These are phyloP conservation scores for Heliconius hortense DNA, from an alignment of 2,888 invertebrate species.

Conservation along the genomic window DNA sequence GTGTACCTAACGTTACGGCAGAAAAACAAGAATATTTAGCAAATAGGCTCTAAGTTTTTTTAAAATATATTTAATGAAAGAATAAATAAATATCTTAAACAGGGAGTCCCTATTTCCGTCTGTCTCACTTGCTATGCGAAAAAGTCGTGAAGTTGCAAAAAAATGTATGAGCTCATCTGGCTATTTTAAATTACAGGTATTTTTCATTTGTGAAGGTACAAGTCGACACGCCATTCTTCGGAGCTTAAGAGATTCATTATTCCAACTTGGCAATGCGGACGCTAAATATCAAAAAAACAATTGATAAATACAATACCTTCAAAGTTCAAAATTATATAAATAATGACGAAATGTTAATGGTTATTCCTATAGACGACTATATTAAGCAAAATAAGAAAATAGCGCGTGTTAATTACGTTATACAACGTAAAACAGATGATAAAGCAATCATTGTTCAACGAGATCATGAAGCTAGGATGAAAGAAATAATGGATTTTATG, in stretches of 20 bases:
- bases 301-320: background rate
- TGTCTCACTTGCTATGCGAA: too few species aligned
- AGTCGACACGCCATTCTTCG: background rate
- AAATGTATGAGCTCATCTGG: background rate
- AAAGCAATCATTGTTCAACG: constrained; percentile 22
- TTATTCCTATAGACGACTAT: background rate
- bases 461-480: constrained; percentile 45
- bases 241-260: background rate
- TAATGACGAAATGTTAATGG: background rate
- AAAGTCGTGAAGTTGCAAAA: too few species aligned
- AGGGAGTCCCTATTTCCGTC: too few species aligned
- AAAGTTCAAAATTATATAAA: background rate
- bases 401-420: background rate
- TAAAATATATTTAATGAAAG: too few species aligned
- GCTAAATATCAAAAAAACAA: constrained; percentile 4
- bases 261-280: constrained; percentile 8
- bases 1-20: too few species aligned
- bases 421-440: background rate
- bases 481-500: constrained; percentile 48
- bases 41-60: too few species aligned
- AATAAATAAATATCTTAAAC: too few species aligned
- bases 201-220: background rate
- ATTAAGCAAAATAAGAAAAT: constrained; percentile 2
- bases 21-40: too few species aligned
- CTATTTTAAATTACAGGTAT: constrained; percentile 12